Base-by-base conservation (phyloP, 2,888 invertebrate species). In the Saturnia pavonia region DNA sequence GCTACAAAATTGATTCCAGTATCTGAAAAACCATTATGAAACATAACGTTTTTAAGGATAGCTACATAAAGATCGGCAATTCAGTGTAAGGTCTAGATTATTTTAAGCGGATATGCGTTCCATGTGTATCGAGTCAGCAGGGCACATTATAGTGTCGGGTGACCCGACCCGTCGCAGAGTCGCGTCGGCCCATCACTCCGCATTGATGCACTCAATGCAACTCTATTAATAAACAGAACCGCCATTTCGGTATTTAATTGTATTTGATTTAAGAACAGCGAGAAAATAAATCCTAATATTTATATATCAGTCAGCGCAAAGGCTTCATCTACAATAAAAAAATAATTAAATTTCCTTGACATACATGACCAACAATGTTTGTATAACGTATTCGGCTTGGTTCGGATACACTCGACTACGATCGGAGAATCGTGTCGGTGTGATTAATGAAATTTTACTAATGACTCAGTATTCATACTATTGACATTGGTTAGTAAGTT, bases 91-190 rank as follows among this genome's bases (percentile, higher is more conserved):
- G 40, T 65, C 65, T 40, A 40, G 40, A 65, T n/a, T 65, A 65
- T 65, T 65, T 40, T 60, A 19, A 40, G 40, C 40, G 81, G 87
- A 88, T 86, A 86, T 82, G 85, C 83, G 82, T 82, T 84, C 91
- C 93, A 92, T 92, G 80, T 92, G 93, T 91, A 91, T 91, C 93
- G 86, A 85, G 88, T 94, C 93, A 91, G 79, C 93, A 91, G 79
- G 80, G 83, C 85, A 78, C 93, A 94, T 94, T 94, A 93, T 78
- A 89, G 93, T 92, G 83, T 94, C 93, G 88, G 90, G 81, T 94
- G 89, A 86, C 89, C 86, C 82, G 85, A 34, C 34, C 6, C 34
- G 6, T 6, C 34, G n/a, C n/a, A n/a, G n/a, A n/a, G n/a, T n/a
- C 34, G 34, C 2, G 3, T 85, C 85, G 77, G 80, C 78, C 80